phyloP scores from a whole-genome alignment of 92 coral and sea anemone genomes.

The Muricea muricata region DNA sequence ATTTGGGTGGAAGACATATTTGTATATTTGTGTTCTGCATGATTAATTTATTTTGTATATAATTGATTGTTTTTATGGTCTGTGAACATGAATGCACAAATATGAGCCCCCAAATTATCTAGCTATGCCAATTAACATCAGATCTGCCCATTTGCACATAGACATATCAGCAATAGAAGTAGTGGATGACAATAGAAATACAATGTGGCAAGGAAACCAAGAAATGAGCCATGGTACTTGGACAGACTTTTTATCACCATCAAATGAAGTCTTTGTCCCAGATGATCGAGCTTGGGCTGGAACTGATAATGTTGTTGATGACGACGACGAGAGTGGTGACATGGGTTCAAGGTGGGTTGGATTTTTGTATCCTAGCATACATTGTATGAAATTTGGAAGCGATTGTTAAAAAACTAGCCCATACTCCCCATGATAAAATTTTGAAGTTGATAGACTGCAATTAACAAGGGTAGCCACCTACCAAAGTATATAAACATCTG shows the following conservation, averaged over 20 bases:
- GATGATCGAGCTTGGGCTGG: slow-evolving; percentile 36
- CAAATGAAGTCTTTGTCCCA: slow-evolving; percentile 37
- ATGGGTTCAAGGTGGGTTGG: slow-evolving; percentile 1
- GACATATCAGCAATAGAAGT: slow-evolving; percentile 5
- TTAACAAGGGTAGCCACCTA: too few relatives aligned
- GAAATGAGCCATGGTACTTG: slow-evolving; percentile 20
- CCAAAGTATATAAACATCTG: too few relatives aligned
- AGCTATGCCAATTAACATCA: too few relatives aligned
- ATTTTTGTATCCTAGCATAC: not conserved
- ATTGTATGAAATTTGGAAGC: not conserved
- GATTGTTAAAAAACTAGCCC: too few relatives aligned
- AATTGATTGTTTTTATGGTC: too few relatives aligned
- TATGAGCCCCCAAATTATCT: too few relatives aligned
- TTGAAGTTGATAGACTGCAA: too few relatives aligned
- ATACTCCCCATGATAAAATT: too few relatives aligned
- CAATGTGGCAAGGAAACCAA: slow-evolving; percentile 23
- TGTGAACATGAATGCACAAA: too few relatives aligned
- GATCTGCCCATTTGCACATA: not conserved
- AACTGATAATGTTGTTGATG: slow-evolving; percentile 18
- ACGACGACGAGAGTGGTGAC: not conserved
- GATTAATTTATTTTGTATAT: too few relatives aligned
- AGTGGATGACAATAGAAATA: slow-evolving; percentile 18
- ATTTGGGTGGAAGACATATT: too few relatives aligned
- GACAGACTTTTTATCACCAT: slow-evolving; percentile 39
- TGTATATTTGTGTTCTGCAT: too few relatives aligned